phyloP scores from a whole-genome alignment of 2,797 vertebrate species.

The Xiphophorus birchmanni region DNA sequence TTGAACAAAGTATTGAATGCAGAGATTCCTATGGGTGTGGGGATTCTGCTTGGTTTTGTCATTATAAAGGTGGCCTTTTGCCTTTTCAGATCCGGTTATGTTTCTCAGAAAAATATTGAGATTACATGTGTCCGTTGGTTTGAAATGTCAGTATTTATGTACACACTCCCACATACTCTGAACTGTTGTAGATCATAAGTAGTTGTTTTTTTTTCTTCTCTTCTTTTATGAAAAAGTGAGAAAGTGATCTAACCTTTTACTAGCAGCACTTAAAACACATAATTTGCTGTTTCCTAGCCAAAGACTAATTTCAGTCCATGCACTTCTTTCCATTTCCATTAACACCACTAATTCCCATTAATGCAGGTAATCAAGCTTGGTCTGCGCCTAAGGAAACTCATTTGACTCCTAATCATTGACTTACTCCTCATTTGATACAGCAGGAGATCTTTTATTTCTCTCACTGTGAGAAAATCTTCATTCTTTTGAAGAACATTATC shows the following conservation, averaged over 20 bases:
- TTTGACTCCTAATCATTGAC: slow-evolving; percentile 61
- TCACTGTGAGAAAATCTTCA: slow-evolving; percentile 10
- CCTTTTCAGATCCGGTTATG: background rate
- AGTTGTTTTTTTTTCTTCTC: background rate
- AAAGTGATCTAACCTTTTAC: slow-evolving; percentile 14
- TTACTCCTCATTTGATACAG: slow-evolving; percentile 41
- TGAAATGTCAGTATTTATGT: background rate
- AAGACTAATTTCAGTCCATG: slow-evolving; percentile 44
- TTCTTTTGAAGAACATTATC: slow-evolving; percentile 16
- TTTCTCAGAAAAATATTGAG: background rate
- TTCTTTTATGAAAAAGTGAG: slow-evolving; percentile 25
- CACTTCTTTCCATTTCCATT: slow-evolving; percentile 36
- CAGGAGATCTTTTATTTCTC: slow-evolving; percentile 25
- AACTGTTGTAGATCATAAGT: background rate
- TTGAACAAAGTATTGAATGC: background rate
- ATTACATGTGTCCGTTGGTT: background rate
- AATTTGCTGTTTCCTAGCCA: slow-evolving; percentile 34
- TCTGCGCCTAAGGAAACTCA: slow-evolving; percentile 54
- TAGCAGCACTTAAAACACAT: slow-evolving; percentile 27
- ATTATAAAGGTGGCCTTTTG: background rate
- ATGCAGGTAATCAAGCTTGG: slow-evolving; percentile 60
- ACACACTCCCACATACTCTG: no score
- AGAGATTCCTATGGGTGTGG: background rate
- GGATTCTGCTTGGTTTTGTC: background rate
- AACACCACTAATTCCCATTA: slow-evolving; percentile 49